Percentiles rank a stretch among this genome's conserved stretches.
phyloP scores from a whole-genome alignment of 2,113 vertebrate genomes.

The Cheilinus undulatus region DNA sequence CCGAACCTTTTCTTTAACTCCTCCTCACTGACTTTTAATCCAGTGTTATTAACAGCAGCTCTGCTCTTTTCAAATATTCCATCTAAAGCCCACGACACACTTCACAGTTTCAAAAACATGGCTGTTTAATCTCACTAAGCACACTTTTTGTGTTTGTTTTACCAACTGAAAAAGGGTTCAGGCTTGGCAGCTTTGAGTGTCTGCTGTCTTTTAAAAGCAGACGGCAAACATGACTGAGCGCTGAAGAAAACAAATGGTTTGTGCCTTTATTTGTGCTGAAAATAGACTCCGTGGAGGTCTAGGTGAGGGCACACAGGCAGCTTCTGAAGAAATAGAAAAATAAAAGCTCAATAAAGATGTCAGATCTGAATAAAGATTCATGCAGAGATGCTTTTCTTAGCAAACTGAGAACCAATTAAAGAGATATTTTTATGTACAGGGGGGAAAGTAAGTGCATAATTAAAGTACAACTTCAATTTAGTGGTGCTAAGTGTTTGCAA shows the following conservation, averaged over 20 bases:
- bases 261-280: background rate
- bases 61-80: background rate
- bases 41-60: background rate
- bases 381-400: background rate
- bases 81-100: background rate
- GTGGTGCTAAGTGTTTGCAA: too few species aligned
- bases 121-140: background rate
- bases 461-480: too few species aligned
- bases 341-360: background rate
- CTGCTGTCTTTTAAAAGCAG: background rate
- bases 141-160: background rate
- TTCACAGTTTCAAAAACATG: background rate
- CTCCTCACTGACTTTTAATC: background rate
- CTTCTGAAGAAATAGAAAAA: conserved; percentile 1
- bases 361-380: background rate
- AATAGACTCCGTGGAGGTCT: conserved; percentile 10
- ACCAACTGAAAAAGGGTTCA: background rate
- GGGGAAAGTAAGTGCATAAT: too few species aligned
- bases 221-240: background rate
- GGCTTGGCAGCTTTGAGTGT: background rate
- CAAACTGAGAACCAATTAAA: too few species aligned
- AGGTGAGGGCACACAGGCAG: background rate
- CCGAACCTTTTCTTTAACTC: background rate
- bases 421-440: too few species aligned
- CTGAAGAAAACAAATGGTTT: background rate